phyloP scores from a whole-genome alignment of 1,140 invertebrate species.

The Nebria ingens region DNA sequence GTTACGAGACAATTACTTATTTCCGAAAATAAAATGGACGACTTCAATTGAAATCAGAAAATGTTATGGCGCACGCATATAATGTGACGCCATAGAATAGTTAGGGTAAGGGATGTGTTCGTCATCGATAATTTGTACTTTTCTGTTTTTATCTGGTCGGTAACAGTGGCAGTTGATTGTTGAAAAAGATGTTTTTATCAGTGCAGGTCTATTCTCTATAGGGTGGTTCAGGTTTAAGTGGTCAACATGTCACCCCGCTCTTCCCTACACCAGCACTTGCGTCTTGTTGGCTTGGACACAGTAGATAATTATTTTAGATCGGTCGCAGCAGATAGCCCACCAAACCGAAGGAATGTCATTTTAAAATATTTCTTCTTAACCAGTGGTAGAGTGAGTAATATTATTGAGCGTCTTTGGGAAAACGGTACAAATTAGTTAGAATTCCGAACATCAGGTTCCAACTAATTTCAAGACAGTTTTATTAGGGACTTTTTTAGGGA shows the following conservation, averaged over 20 bases:
- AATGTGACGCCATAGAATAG: neutral
- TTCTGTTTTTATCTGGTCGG: constrained; percentile 2
- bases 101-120: neutral
- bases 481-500: too few species aligned
- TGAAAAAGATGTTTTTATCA: constrained; percentile 4
- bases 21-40: too few species aligned
- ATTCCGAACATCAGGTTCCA: neutral
- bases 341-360: constrained; percentile 3
- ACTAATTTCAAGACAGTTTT: neutral
- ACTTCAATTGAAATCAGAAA: too few species aligned
- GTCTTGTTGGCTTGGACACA: too few species aligned
- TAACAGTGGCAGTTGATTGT: constrained; percentile 1
- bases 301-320: constrained; percentile 7
- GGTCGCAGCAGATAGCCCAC: neutral
- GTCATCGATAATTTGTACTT: constrained; percentile 4
- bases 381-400: neutral
- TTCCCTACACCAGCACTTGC: too few species aligned
- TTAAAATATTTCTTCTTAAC: neutral
- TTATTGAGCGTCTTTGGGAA: neutral
- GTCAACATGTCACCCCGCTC: neutral
- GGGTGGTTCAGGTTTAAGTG: neutral
- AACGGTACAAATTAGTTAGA: neutral
- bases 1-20: too few species aligned
- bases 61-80: too few species aligned
- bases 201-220: neutral